A percentile compares a stretch with the other conserved stretches of the same genome.
Evolutionary conservation across 2,888 invertebrate genomes (phyloP).

Genomic region (Gastracanthus pulcherrimus): DNA sequence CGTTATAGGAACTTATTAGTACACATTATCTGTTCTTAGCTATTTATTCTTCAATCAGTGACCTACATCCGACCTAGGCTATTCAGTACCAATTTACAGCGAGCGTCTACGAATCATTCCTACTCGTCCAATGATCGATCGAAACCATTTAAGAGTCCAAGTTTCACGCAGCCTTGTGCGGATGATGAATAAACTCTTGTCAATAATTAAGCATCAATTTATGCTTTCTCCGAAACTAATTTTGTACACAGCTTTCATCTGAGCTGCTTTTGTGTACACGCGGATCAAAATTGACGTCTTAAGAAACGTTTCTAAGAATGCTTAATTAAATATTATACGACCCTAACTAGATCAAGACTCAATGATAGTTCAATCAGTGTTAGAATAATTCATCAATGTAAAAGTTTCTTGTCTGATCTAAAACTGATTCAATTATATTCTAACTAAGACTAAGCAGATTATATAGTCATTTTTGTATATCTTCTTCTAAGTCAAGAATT

Average conservation of each 20-base stretch:
- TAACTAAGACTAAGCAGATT: no score
- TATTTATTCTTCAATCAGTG: constrained; percentile 67
- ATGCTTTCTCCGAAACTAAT: constrained; percentile 35
- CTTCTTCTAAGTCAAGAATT: no score
- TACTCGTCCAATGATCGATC: constrained; percentile 50
- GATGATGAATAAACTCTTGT: background rate
- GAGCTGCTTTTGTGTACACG: background rate
- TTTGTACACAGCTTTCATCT: background rate
- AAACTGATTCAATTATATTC: no score
- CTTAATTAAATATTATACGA: background rate
- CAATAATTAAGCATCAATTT: constrained; percentile 39
- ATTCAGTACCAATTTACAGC: constrained; percentile 70
- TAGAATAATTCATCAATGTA: background rate
- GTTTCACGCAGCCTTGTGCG: constrained; percentile 23
- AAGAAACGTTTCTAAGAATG: background rate
- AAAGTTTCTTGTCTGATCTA: background rate
- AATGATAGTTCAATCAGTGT: background rate
- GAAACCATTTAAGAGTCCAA: constrained; percentile 39
- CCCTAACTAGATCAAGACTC: background rate
- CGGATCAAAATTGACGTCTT: background rate
- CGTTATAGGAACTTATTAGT: no score
- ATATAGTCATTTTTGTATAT: no score
- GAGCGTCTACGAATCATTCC: constrained; percentile 46
- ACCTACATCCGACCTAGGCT: constrained; percentile 65
- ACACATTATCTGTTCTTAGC: constrained; percentile 66